Percentiles rank a stretch among this genome's conserved stretches.
phyloP scores from a whole-genome alignment of 2,113 vertebrate species.

The Oreocharis arfaki region DNA sequence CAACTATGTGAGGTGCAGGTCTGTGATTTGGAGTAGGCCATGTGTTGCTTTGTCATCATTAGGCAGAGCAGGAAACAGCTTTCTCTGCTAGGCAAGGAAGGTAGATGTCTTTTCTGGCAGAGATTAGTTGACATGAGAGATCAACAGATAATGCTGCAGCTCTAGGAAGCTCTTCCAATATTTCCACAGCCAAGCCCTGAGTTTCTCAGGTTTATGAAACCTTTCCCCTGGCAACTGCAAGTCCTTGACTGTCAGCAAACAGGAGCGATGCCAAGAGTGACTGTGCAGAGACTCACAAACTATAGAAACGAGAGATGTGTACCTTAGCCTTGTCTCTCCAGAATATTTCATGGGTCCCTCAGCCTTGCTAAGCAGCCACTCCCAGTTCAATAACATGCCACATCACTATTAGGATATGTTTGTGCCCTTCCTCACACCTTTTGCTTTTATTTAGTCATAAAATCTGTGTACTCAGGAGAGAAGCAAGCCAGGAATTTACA shows the following conservation, averaged over 20 bases:
- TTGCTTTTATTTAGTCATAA: not conserved
- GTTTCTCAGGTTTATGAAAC: not conserved
- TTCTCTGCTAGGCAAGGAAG: not conserved
- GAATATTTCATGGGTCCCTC: not conserved
- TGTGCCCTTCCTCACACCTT: not conserved
- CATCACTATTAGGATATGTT: not conserved
- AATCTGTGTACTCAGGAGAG: not conserved
- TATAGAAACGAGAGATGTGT: not conserved
- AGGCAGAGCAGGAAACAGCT: not conserved
- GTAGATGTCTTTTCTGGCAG: not conserved
- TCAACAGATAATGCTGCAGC: not conserved
- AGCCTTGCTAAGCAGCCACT: not conserved
- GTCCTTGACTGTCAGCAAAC: not conserved
- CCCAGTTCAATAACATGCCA: not conserved
- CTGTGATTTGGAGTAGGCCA: not conserved
- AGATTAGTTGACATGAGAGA: not conserved
- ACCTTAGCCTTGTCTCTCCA: not conserved
- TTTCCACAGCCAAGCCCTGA: not conserved
- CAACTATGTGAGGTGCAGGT: accelerated
- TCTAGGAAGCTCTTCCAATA: not conserved
- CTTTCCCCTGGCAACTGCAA: not conserved
- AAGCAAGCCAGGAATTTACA: not conserved
- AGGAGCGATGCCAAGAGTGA: not conserved
- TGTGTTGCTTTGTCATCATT: not conserved
- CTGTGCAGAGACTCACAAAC: not conserved